Percentiles rank a stretch among this genome's conserved stretches.
Evolutionary conservation across 2,113 vertebrate genomes (phyloP).

Genomic region (Hippocampus comes): DNA sequence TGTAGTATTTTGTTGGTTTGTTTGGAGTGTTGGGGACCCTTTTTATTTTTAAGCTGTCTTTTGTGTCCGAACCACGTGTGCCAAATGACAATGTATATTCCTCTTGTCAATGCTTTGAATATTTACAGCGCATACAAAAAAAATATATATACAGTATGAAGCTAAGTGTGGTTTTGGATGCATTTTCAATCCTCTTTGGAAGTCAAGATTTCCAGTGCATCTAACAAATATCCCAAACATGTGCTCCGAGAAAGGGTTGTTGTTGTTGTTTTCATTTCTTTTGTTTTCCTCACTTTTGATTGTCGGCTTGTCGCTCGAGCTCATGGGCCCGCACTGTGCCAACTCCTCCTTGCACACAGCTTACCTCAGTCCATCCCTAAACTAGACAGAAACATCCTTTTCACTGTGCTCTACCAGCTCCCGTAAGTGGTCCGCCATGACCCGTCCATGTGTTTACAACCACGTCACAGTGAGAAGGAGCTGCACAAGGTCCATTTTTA

Average conservation of each 20-base stretch:
- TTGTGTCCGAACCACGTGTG: constrained; percentile 75
- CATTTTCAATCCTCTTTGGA: constrained; percentile 56
- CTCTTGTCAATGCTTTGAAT: constrained; percentile 73
- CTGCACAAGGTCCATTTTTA: constrained; percentile 5
- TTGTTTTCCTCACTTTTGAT: constrained; percentile 9
- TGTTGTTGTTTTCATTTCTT: constrained; percentile 32
- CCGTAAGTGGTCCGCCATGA: constrained; percentile 10
- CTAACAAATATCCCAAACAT: constrained; percentile 53
- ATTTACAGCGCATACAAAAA: constrained; percentile 71
- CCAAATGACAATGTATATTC: constrained; percentile 74
- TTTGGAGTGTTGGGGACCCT: constrained; percentile 65
- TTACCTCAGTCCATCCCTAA: constrained; percentile 50
- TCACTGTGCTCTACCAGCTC: constrained; percentile 47
- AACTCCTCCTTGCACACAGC: constrained; percentile 42
- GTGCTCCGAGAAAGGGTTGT: constrained; percentile 53
- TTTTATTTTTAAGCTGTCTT: constrained; percentile 63
- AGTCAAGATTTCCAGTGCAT: constrained; percentile 41
- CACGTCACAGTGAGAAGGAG: constrained; percentile 32
- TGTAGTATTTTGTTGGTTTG: constrained; percentile 56
- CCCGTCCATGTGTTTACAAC: constrained; percentile 42
- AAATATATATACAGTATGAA: constrained; percentile 35
- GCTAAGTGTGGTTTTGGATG: constrained; percentile 61
- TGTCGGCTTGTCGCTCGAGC: constrained; percentile 12
- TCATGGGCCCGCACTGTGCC: constrained; percentile 56
- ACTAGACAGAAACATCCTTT: constrained; percentile 13